Percentiles rank a stretch among this genome's conserved stretches.
These are phyloP conservation scores for Arrhamphus sclerolepis DNA, from an alignment of 2,797 vertebrate species.

Conservation along the genomic window DNA sequence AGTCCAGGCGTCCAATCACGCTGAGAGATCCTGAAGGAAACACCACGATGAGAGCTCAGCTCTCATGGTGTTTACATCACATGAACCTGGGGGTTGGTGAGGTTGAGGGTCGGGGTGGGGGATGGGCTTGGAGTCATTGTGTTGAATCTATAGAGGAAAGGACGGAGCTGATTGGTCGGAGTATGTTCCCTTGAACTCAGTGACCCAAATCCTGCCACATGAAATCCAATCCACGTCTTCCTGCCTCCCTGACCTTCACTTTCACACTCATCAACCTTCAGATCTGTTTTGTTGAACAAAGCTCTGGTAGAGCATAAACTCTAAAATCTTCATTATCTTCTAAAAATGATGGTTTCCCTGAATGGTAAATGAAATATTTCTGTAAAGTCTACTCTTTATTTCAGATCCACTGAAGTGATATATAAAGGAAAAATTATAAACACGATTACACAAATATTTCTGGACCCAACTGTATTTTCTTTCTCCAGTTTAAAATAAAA, in stretches of 20 bases:
- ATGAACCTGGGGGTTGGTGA: not conserved
- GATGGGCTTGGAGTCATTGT: not conserved
- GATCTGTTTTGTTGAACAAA: too few relatives aligned
- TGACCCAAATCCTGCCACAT: not conserved
- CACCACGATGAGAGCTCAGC: not conserved
- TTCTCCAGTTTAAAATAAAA: too few relatives aligned
- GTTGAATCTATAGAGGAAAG: not conserved
- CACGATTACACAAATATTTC: too few relatives aligned
- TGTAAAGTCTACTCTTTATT: too few relatives aligned
- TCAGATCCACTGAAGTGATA: too few relatives aligned
- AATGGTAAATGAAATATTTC: too few relatives aligned
- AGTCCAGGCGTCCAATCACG: too few relatives aligned
- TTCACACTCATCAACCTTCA: too few relatives aligned
- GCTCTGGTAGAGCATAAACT: not conserved
- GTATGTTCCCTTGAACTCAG: not conserved
- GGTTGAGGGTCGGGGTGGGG: not conserved
- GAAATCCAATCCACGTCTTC: too few relatives aligned
- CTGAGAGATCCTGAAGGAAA: not conserved
- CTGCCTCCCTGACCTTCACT: not conserved
- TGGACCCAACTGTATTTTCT: too few relatives aligned
- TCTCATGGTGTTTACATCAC: not conserved
- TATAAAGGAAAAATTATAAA: too few relatives aligned
- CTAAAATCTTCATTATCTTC: not conserved
- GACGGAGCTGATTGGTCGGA: not conserved
- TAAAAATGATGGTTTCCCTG: too few relatives aligned